Base-by-base conservation (phyloP, 1,140 invertebrate species). In the Eubasilissa regina region DNA sequence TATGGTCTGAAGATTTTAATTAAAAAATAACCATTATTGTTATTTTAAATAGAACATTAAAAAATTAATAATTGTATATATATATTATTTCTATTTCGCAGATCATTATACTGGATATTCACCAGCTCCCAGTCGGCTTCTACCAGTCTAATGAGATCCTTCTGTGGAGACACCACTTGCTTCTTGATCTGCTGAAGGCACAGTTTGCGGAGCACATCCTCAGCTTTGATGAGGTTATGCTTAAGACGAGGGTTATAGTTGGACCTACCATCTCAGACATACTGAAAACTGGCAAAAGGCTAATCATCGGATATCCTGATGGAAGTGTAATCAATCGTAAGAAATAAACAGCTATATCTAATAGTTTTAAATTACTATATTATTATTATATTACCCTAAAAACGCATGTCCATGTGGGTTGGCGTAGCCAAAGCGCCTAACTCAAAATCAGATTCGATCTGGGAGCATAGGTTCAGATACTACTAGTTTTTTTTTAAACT, bases 121-220 rank as follows among this genome's bases (percentile, higher is more conserved):
- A 93, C 80, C 90, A 93, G 81, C 94, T 94, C 85, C 93, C 93
- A 6, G 90, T 93, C 35, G 93, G 93, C 4, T 92, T 93, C 77
- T 90, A 91, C 72, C 81, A 87, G 11, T 83, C 84, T 12, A 86
- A 87, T 3, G 77, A 83, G 0, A 90, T 90, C 1, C 89, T 91
- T 17, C 84, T 85, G 3, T 84, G 81, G 7, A 88, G 91, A 3
- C 94, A 94, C 84, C 84, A 86, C 0, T 87, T 89, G 53, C 86
- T 95, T 0, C 85, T 93, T 1, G 86, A 90, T 53, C 86, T 94
- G 51, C 84, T 95, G n/a, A 85, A 91, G 78, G 84, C 87, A 47
- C 92, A 94, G 85, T 88, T 95, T 35, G 92, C 91, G 0, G 85
- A 86, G 0, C 86, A 83, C 84, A 89, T 60, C 86, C 88, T 86